phyloP scores from a whole-genome alignment of 2,888 invertebrate species.

The Himalopsyche anomala region DNA sequence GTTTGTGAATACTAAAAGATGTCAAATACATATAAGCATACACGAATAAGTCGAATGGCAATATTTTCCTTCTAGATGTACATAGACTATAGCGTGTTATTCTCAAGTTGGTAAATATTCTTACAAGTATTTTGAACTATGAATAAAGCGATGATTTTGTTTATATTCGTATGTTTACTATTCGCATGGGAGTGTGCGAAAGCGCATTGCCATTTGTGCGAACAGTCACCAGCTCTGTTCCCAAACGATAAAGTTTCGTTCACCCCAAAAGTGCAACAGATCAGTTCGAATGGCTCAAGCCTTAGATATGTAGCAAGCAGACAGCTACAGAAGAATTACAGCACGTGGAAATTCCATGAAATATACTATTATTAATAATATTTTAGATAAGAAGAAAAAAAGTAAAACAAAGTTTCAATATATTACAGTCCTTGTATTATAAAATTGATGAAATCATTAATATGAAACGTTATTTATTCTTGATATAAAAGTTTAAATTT shows the following conservation, averaged over 20 bases:
- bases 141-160: conserved; percentile 5
- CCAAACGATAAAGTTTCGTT: conserved; percentile 25
- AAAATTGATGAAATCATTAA: too few relatives aligned
- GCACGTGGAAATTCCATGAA: too few relatives aligned
- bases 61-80: neutral
- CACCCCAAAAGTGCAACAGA: conserved; percentile 30
- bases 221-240: conserved; percentile 20
- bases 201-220: neutral
- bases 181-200: neutral
- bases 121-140: neutral
- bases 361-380: too few relatives aligned
- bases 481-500: too few relatives aligned
- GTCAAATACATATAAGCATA: too few relatives aligned
- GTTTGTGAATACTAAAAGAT: too few relatives aligned
- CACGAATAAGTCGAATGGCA: neutral
- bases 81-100: neutral
- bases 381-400: too few relatives aligned
- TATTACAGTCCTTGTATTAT: too few relatives aligned
- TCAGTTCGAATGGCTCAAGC: conserved; percentile 21
- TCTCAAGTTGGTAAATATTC: neutral
- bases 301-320: neutral
- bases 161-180: neutral
- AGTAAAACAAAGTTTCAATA: too few relatives aligned
- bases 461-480: too few relatives aligned
- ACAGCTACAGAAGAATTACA: neutral